Percentiles rank a stretch among this genome's conserved stretches.
phyloP scores from a whole-genome alignment of 2,888 invertebrate species.

The Pachydiplax longipennis region DNA sequence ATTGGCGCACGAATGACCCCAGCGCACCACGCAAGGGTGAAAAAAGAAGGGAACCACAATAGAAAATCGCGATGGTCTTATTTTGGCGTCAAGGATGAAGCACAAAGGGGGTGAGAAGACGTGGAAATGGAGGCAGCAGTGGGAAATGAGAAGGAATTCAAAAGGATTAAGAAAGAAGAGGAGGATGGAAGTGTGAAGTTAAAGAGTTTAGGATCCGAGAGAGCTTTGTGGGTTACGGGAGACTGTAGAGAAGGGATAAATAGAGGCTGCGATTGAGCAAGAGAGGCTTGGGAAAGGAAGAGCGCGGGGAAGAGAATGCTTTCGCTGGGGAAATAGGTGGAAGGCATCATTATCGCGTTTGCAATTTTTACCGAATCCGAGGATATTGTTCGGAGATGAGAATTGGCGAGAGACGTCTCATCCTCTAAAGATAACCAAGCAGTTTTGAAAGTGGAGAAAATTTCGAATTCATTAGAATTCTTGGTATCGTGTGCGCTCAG shows the following conservation, averaged over 20 bases:
- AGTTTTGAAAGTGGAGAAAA: too few relatives aligned
- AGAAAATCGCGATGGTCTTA: neutral
- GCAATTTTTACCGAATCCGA: neutral
- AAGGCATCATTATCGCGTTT: neutral
- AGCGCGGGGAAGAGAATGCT: neutral
- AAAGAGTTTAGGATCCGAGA: neutral
- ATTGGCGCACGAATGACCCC: neutral
- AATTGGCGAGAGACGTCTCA: neutral
- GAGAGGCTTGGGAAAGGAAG: neutral
- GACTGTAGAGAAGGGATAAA: neutral
- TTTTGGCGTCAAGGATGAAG: neutral
- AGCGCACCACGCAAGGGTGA: neutral
- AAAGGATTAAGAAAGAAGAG: neutral
- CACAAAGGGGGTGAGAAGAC: neutral
- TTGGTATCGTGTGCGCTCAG: too few relatives aligned
- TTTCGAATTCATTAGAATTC: too few relatives aligned
- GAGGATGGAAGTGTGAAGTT: neutral
- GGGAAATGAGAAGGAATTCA: neutral
- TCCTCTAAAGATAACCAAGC: neutral
- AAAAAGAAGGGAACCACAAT: neutral
- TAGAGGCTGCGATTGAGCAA: neutral
- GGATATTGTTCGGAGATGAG: neutral
- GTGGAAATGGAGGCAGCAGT: neutral
- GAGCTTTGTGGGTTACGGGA: neutral
- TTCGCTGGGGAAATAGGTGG: neutral